phyloP scores from a whole-genome alignment of 2,797 vertebrate genomes.

The Aulostomus chinensis region DNA sequence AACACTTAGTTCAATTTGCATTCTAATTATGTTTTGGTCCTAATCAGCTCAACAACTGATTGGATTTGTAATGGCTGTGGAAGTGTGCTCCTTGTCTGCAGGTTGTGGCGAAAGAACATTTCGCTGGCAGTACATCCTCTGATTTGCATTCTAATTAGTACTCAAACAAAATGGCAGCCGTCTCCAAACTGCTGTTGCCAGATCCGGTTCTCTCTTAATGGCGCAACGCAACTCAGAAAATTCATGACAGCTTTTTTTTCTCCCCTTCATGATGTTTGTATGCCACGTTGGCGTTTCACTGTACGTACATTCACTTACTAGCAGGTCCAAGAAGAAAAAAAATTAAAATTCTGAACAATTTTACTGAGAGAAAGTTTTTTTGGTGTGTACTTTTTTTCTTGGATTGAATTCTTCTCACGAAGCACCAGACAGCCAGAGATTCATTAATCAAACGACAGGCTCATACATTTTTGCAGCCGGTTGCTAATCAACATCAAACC shows the following conservation, averaged over 20 bases:
- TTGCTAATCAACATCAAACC: no score
- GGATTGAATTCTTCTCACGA: no score
- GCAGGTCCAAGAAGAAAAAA: no score
- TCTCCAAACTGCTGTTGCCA: slow-evolving; percentile 34
- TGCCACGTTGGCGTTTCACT: no score
- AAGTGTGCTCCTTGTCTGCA: slow-evolving; percentile 34
- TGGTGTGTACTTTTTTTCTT: no score
- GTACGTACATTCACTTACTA: no score
- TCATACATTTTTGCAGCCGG: no score
- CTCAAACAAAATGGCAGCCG: slow-evolving; percentile 34
- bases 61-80: slow-evolving; percentile 33
- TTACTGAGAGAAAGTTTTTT: no score
- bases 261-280: no score
- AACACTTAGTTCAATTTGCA: slow-evolving; percentile 30
- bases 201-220: slow-evolving; percentile 11
- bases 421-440: no score
- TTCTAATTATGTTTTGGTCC: slow-evolving; percentile 32
- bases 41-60: slow-evolving; percentile 26
- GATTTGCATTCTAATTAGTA: slow-evolving; percentile 65
- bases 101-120: slow-evolving; percentile 51
- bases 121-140: slow-evolving; percentile 46
- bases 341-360: no score
- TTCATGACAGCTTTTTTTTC: background rate
- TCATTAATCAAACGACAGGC: no score
- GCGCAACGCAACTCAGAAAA: slow-evolving; percentile 29